Percentiles rank a stretch among this genome's conserved stretches.
phyloP scores from a whole-genome alignment of 2,888 invertebrate genomes.

The Rhyacophila evoluta region DNA sequence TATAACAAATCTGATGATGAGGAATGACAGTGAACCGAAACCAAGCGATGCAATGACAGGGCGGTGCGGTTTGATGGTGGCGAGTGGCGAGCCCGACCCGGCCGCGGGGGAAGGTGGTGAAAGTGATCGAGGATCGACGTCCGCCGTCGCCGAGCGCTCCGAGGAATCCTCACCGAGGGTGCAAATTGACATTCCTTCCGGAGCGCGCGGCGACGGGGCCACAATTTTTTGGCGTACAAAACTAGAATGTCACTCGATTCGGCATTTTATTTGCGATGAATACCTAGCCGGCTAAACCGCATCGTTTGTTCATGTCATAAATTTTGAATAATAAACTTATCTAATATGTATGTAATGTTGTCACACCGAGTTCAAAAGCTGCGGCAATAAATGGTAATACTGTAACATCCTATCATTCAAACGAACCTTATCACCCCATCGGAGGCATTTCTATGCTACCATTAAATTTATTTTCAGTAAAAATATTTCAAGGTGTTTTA shows the following conservation, averaged over 20 bases:
- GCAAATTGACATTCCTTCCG: background rate
- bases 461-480: no score
- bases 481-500: no score
- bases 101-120: background rate
- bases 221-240: conserved; percentile 38
- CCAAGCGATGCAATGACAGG: conserved; percentile 46
- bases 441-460: background rate
- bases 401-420: background rate
- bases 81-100: conserved; percentile 2
- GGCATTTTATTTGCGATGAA: background rate
- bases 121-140: conserved; percentile 25
- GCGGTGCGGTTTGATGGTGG: conserved; percentile 34
- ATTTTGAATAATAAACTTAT: conserved; percentile 5
- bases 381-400: background rate
- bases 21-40: conserved; percentile 46
- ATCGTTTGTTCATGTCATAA: conserved; percentile 9
- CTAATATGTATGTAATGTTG: conserved; percentile 17
- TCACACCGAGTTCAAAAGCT: background rate
- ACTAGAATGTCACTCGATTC: conserved; percentile 46
- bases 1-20: conserved; percentile 42
- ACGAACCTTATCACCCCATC: background rate
- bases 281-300: background rate
- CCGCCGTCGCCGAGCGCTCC: background rate
- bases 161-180: background rate
- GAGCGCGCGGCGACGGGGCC: background rate